Conservation (phyloP, 2,888 invertebrate genomes). For the Desoria tigrina region DNA sequence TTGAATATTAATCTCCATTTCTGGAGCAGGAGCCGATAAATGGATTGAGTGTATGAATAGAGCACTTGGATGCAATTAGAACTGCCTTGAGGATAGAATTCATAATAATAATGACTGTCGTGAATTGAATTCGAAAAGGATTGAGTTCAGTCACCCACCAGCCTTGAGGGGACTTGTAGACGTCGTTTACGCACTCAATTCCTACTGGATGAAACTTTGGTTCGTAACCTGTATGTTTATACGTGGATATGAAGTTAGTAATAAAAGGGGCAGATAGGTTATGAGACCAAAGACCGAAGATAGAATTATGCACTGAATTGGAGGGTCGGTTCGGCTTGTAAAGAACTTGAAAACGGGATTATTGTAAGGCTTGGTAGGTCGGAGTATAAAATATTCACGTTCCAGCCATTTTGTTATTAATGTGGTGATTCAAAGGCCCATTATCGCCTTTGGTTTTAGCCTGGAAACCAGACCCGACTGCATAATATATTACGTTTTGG, state of each 20-base stretch:
- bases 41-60: constrained; percentile 9
- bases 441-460: constrained; percentile 35
- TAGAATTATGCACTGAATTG: too few species aligned
- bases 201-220: too few species aligned
- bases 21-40: neutral
- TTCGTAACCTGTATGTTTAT: too few species aligned
- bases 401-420: constrained; percentile 32
- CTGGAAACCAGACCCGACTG: constrained; percentile 8
- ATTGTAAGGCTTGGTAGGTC: neutral
- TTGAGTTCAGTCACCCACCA: constrained; percentile 1
- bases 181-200: too few species aligned
- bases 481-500: constrained; percentile 5
- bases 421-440: constrained; percentile 40
- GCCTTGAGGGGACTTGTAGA: too few species aligned
- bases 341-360: constrained; percentile 1
- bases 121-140: constrained; percentile 27
- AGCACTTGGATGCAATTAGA: constrained; percentile 25
- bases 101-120: constrained; percentile 18
- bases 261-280: too few species aligned
- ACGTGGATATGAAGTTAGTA: too few species aligned
- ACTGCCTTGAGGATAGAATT: constrained; percentile 32
- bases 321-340: neutral
- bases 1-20: constrained; percentile 6
- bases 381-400: constrained; percentile 34
- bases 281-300: too few species aligned